Evolutionary conservation across 2,113 vertebrate species (phyloP).

Genomic region (Nothoprocta pentlandii): DNA sequence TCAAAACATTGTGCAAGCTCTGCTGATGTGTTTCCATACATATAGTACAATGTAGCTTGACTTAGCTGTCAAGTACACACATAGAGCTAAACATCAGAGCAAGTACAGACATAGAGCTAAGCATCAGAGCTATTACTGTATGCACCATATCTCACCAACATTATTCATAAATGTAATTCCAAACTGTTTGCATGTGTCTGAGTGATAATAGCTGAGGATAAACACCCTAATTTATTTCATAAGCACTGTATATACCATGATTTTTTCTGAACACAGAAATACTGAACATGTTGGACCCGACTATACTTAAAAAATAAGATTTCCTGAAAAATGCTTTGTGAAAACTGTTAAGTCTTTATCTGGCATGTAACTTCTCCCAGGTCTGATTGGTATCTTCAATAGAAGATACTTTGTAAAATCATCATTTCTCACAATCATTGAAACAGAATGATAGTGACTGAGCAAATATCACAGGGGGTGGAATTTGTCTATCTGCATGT

Average conservation of each 20-base stretch:
- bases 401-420: not conserved
- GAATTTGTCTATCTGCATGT: not conserved
- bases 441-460: not conserved
- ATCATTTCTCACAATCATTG: not conserved
- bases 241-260: no score
- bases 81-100: constrained; percentile 1
- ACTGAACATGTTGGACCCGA: not conserved
- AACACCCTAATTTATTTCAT: not conserved
- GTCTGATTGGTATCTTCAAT: not conserved
- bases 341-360: not conserved
- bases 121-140: not conserved
- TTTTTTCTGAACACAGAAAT: not conserved
- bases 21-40: constrained; percentile 62
- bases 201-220: not conserved
- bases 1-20: constrained; percentile 45
- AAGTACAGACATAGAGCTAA: constrained; percentile 1
- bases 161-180: not conserved
- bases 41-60: constrained; percentile 25
- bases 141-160: not conserved
- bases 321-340: not conserved
- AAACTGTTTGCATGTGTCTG: not conserved
- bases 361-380: not conserved
- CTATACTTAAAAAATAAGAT: not conserved
- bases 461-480: not conserved
- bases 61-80: constrained; percentile 24